These are phyloP conservation scores for Tenthredo notha DNA, from an alignment of 2,888 invertebrate genomes.

Conservation along the genomic window DNA sequence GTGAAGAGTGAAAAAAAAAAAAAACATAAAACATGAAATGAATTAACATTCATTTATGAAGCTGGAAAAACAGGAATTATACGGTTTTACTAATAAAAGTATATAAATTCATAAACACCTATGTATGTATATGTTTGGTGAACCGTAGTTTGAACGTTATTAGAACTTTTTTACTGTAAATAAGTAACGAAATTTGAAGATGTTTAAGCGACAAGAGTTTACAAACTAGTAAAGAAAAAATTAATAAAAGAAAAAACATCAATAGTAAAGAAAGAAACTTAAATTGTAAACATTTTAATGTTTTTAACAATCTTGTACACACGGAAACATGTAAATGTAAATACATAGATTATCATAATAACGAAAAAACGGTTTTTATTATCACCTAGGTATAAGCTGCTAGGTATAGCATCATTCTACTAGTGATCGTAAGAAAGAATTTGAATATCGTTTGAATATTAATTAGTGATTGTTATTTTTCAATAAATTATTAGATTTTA, in stretches of 20 bases:
- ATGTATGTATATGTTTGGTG: conserved; percentile 44
- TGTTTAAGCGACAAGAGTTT: conserved; percentile 53
- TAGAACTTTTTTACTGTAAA: conserved; percentile 70
- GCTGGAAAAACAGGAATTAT: background rate
- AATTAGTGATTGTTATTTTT: background rate
- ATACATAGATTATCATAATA: conserved; percentile 74
- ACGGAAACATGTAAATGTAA: conserved; percentile 75
- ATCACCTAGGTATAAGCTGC: background rate
- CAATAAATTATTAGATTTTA: background rate
- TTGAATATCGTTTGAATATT: background rate
- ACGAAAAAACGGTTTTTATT: background rate
- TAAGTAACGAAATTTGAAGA: conserved; percentile 51
- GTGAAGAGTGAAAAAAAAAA: background rate
- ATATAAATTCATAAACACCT: conserved; percentile 7
- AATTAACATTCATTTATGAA: conserved; percentile 25
- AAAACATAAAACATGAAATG: background rate
- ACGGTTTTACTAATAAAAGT: conserved; percentile 19
- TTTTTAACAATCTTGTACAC: conserved; percentile 77
- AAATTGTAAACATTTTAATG: conserved; percentile 75
- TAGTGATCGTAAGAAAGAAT: background rate
- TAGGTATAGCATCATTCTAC: background rate
- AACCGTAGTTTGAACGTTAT: conserved; percentile 66
- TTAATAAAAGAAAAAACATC: conserved; percentile 58
- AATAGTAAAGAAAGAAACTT: conserved; percentile 65
- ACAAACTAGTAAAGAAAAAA: conserved; percentile 60